Base-by-base conservation (phyloP, 2,797 vertebrate species). In the Sebastes kiyomatsui region DNA sequence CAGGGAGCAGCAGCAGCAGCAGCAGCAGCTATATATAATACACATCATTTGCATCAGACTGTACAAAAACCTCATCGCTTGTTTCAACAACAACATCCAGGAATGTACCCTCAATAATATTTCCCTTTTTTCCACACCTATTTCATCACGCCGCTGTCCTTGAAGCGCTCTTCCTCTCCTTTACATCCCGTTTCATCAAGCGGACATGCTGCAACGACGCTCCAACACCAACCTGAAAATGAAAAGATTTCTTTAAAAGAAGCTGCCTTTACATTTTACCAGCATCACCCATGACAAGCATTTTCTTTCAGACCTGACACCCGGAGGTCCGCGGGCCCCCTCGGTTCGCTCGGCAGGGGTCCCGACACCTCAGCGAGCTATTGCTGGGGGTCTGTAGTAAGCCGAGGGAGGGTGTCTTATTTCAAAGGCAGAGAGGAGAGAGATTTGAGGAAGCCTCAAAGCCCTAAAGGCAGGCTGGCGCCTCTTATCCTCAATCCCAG, bases 381-480 rank as follows among this genome's bases (percentile, higher is more conserved):
- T 77, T 67, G 80, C 86, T 70, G 78, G 83, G 83, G 84, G 80
- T 90, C 81, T 82, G 84, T 87, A 91, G 92, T 90, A 79, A 27
- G 66, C 22, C 4, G 10, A 78, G 64, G 75, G 61, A 78, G 55
- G 20, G 91, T 85, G 94, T 93, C 87, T 69, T 46, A 81, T 96
- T 96, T 96, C 93, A 96, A 95, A 92, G 83, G 91, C 79, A 52
- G 69, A 65, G 89, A 82, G 83, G 69, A 86, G 85, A 88, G 83
- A 85, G 87, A 79, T 96, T 94, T 92, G 87, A 90, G 88, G 92
- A 90, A 91, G 91, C 86, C 89, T 93, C 75, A 82, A 90, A 85
- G 69, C 87, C 92, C 90, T 87, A 59, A 81, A 88, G 84, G 81
- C 38, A 72, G 65, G 69, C 84, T 94, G 94, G 91, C 78, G 90